Percentiles rank a stretch among this genome's conserved stretches.
phyloP scores from a whole-genome alignment of 2,113 vertebrate genomes.

The Oplegnathus fasciatus region DNA sequence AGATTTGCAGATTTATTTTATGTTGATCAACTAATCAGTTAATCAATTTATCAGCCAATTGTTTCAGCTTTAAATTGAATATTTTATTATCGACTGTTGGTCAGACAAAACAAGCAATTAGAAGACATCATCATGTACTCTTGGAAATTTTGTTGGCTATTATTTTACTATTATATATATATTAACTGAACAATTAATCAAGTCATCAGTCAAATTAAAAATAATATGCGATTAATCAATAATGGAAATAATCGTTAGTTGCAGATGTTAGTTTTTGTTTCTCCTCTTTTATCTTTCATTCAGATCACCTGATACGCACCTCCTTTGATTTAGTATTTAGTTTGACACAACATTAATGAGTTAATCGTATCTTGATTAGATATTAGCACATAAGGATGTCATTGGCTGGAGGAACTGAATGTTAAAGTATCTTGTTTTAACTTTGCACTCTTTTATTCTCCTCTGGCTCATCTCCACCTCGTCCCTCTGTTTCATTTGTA shows the following conservation, averaged over 20 bases:
- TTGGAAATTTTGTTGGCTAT: not conserved
- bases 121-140: not conserved
- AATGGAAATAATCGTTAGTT: not conserved
- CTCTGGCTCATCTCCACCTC: not conserved
- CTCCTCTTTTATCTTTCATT: too few relatives aligned
- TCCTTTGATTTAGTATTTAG: not conserved
- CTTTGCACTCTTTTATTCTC: conserved; percentile 25
- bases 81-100: not conserved
- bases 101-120: not conserved
- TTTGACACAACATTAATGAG: not conserved
- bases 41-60: not conserved
- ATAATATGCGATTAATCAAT: not conserved
- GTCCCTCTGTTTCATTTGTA: conserved; percentile 50
- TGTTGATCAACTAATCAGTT: not conserved
- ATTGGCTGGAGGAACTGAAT: not conserved
- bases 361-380: not conserved
- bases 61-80: not conserved
- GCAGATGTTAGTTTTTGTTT: too few relatives aligned
- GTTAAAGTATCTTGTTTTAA: conserved; percentile 20
- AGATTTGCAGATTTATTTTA: not conserved
- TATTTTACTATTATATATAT: not conserved
- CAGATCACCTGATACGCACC: too few relatives aligned
- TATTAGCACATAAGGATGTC: conserved; percentile 13
- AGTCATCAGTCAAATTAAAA: not conserved
- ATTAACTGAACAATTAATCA: not conserved